phyloP scores from a whole-genome alignment of 2,797 vertebrate species.

The Pipistrellus pygmaeus region DNA sequence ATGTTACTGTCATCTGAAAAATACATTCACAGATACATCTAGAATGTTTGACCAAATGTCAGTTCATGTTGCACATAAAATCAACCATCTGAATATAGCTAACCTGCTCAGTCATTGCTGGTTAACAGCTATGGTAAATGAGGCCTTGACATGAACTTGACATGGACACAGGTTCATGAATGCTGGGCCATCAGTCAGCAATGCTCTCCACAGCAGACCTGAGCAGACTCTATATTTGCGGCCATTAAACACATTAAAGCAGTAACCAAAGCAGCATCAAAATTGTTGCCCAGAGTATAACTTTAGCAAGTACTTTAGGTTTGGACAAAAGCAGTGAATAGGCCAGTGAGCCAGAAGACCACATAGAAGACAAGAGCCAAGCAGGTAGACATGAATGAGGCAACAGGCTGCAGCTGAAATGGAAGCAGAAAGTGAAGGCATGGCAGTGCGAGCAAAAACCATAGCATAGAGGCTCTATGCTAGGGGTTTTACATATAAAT shows the following conservation, averaged over 20 bases:
- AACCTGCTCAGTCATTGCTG: not conserved
- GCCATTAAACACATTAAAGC: not conserved
- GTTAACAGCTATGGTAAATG: not conserved
- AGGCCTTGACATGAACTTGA: rapidly evolving
- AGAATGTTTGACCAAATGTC: not conserved
- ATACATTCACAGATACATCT: not conserved
- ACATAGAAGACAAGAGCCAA: not conserved
- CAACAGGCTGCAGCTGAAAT: not conserved
- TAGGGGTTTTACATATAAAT: not conserved
- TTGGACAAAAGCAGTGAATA: not conserved
- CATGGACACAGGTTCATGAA: rapidly evolving
- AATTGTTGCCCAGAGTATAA: not conserved
- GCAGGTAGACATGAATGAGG: not conserved
- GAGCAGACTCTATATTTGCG: not conserved
- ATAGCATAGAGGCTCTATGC: rapidly evolving
- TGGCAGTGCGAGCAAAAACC: not conserved
- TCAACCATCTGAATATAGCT: too few species aligned
- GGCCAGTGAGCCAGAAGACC: not conserved
- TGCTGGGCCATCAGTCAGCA: too few species aligned
- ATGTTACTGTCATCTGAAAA: not conserved
- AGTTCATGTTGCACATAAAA: not conserved
- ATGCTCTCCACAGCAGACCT: not conserved
- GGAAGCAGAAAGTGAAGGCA: not conserved
- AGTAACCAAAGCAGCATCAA: not conserved
- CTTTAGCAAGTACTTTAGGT: not conserved